Percentiles rank a stretch among this genome's conserved stretches.
These are phyloP conservation scores for Esperia sulphurella DNA, from an alignment of 2,888 invertebrate genomes.

Conservation along the genomic window DNA sequence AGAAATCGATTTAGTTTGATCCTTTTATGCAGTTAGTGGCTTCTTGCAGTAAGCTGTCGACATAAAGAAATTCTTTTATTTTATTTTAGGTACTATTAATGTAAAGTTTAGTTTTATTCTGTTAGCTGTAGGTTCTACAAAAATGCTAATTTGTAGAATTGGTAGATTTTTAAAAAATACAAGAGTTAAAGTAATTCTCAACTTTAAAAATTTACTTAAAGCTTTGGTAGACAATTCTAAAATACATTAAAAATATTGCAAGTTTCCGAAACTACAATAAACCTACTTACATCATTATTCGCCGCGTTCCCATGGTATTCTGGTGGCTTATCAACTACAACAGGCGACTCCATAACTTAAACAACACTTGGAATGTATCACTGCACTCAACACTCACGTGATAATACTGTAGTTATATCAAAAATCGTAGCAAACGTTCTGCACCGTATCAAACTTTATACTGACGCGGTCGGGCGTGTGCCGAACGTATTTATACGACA, in stretches of 20 bases:
- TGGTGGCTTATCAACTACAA: slow-evolving; percentile 80
- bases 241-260: neutral
- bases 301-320: slow-evolving; percentile 73
- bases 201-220: no score
- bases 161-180: no score
- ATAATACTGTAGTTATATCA: slow-evolving; percentile 27
- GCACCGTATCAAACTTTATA: slow-evolving; percentile 50
- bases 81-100: no score
- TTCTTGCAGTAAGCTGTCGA: no score
- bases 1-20: no score
- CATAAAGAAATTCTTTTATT: no score
- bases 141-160: no score
- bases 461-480: slow-evolving; percentile 37
- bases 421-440: slow-evolving; percentile 33
- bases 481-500: slow-evolving; percentile 55
- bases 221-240: no score
- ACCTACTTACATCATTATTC: slow-evolving; percentile 67
- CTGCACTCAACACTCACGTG: slow-evolving; percentile 36
- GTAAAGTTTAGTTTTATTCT: no score
- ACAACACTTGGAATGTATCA: slow-evolving; percentile 53
- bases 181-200: no score
- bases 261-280: neutral
- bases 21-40: no score
- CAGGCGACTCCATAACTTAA: slow-evolving; percentile 78
- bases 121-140: no score